These are phyloP conservation scores for Synergus gifuensis DNA, from an alignment of 2,888 invertebrate species.

Conservation along the genomic window DNA sequence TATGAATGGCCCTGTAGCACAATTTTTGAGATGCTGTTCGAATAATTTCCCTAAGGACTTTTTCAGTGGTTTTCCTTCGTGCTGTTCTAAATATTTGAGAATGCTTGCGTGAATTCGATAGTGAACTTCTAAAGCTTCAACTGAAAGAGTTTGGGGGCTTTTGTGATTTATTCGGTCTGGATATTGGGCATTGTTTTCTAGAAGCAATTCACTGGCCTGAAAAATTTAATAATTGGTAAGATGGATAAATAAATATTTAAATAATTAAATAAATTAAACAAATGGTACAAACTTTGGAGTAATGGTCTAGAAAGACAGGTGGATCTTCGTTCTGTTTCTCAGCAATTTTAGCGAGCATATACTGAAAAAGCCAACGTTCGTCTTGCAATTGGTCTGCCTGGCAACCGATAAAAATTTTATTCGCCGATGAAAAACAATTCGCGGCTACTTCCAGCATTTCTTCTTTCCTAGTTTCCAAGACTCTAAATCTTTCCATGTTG, in stretches of 20 bases:
- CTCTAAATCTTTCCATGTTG: slow-evolving; percentile 86
- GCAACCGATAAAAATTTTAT: slow-evolving; percentile 81
- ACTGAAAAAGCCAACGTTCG: slow-evolving; percentile 95
- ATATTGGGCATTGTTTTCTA: slow-evolving; percentile 90
- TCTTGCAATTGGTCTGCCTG: slow-evolving; percentile 83
- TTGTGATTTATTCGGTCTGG: slow-evolving; percentile 92
- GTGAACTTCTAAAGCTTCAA: slow-evolving; percentile 93
- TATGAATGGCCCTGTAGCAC: slow-evolving; percentile 79
- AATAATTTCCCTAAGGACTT: slow-evolving; percentile 82
- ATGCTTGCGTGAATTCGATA: slow-evolving; percentile 94
- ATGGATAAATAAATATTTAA: slow-evolving; percentile 3
- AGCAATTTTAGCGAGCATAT: slow-evolving; percentile 96
- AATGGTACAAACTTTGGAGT: slow-evolving; percentile 81
- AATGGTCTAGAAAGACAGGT: slow-evolving; percentile 87
- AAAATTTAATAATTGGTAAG: slow-evolving; percentile 54
- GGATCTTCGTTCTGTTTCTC: slow-evolving; percentile 91
- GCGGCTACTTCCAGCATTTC: slow-evolving; percentile 88
- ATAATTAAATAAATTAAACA: slow-evolving; percentile 1
- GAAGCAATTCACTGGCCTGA: slow-evolving; percentile 86
- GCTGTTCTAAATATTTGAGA: slow-evolving; percentile 89
- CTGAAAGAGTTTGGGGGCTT: slow-evolving; percentile 88
- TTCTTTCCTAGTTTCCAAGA: slow-evolving; percentile 87
- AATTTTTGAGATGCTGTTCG: slow-evolving; percentile 79
- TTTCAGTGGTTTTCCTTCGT: slow-evolving; percentile 84
- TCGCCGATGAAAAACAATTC: slow-evolving; percentile 87